These are phyloP conservation scores for Platysternon megacephalum DNA, from an alignment of 2,113 vertebrate genomes.

Conservation along the genomic window DNA sequence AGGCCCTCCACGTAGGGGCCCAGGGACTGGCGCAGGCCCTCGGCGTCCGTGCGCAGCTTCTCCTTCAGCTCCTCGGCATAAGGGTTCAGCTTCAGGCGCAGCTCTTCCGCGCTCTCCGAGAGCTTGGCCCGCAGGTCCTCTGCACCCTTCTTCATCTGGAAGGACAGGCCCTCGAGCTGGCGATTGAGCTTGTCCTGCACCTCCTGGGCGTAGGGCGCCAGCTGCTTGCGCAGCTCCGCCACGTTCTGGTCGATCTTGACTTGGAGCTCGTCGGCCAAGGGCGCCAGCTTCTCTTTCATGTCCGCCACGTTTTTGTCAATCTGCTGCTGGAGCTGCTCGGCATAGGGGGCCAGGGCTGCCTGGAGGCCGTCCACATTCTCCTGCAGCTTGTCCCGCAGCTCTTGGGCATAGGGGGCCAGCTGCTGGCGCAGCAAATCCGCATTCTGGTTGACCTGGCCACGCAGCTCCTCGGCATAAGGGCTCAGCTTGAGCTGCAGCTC, in stretches of 20 bases:
- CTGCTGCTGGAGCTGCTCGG: conserved; percentile 72
- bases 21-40: conserved; percentile 71
- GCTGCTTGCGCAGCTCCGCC: conserved; percentile 21
- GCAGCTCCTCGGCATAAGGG: conserved; percentile 64
- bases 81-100: conserved; percentile 77
- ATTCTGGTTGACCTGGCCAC: conserved; percentile 34
- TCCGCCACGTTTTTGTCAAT: conserved; percentile 61
- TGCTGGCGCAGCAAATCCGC: conserved; percentile 51
- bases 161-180: conserved; percentile 62
- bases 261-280: conserved; percentile 78
- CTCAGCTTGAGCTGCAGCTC: conserved; percentile 74
- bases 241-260: conserved; percentile 64
- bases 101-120: conserved; percentile 49
- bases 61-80: conserved; percentile 70
- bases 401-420: conserved; percentile 55
- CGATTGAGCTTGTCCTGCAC: conserved; percentile 60
- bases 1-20: conserved; percentile 73
- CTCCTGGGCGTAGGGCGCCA: conserved; percentile 26
- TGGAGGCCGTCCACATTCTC: conserved; percentile 80
- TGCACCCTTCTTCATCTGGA: conserved; percentile 66
- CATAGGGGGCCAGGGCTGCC: conserved; percentile 76
- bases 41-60: conserved; percentile 55
- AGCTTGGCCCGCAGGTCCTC: conserved; percentile 77
- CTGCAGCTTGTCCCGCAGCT: conserved; percentile 62
- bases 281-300: conserved; percentile 49